These are phyloP conservation scores for Abscondita cerata DNA, from an alignment of 2,888 invertebrate species.

Conservation along the genomic window DNA sequence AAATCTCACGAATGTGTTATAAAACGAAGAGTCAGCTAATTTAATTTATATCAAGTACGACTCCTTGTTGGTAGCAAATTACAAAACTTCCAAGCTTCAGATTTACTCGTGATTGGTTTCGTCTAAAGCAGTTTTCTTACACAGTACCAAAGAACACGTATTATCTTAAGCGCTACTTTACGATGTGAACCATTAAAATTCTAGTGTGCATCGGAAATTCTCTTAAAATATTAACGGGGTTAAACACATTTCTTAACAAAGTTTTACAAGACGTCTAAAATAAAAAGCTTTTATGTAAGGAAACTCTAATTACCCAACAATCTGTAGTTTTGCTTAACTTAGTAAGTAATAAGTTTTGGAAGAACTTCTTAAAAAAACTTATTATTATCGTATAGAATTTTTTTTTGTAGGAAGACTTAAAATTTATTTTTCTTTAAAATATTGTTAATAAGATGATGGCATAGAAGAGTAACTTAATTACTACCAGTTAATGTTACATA, in stretches of 20 bases:
- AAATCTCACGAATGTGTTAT: slow-evolving; percentile 33
- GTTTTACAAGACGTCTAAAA: too few relatives aligned
- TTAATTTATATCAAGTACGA: slow-evolving; percentile 37
- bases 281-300: too few relatives aligned
- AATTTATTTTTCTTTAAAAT: too few relatives aligned
- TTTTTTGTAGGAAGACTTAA: too few relatives aligned
- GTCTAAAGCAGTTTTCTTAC: slow-evolving; percentile 29
- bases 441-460: too few relatives aligned
- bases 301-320: too few relatives aligned
- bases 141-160: slow-evolving; percentile 17
- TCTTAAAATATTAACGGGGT: slow-evolving; percentile 13
- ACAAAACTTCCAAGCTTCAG: slow-evolving; percentile 35
- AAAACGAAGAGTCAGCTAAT: slow-evolving; percentile 34
- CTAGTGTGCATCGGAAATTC: slow-evolving; percentile 17
- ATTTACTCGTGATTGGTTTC: slow-evolving; percentile 36
- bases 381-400: too few relatives aligned
- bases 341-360: too few relatives aligned
- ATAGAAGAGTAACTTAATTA: too few relatives aligned
- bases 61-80: slow-evolving; percentile 35
- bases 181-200: slow-evolving; percentile 18
- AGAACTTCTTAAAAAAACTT: too few relatives aligned
- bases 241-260: slow-evolving; percentile 9
- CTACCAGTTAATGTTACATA: too few relatives aligned
- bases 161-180: slow-evolving; percentile 19
- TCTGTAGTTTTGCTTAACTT: too few relatives aligned